Percentiles rank a stretch among this genome's conserved stretches.
phyloP scores from a whole-genome alignment of 2,888 invertebrate genomes.

The Heliconius sara region DNA sequence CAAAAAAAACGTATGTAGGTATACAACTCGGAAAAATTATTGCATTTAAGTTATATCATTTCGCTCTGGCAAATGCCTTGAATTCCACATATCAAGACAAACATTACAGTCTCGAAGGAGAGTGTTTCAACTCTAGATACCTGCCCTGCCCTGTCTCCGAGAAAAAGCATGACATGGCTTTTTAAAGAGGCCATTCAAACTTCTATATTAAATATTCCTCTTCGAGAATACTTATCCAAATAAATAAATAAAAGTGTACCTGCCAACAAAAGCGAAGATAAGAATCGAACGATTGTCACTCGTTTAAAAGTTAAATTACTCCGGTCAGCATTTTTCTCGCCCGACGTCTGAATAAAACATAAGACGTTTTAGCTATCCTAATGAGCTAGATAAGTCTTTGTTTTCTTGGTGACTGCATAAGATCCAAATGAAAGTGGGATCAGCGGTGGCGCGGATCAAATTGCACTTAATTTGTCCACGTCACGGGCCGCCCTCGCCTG shows the following conservation, averaged over 20 bases:
- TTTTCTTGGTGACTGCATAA: conserved; percentile 78
- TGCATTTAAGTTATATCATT: not conserved
- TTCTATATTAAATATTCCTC: not conserved
- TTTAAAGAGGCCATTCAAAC: not conserved
- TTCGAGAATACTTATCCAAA: not conserved
- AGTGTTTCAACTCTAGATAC: not conserved
- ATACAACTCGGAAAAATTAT: not conserved
- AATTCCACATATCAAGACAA: not conserved
- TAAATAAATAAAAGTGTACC: not conserved
- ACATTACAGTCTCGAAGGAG: not conserved
- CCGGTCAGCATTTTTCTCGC: conserved; percentile 70
- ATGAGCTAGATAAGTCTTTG: conserved; percentile 69
- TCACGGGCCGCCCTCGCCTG: conserved; percentile 68
- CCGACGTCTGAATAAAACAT: conserved; percentile 78
- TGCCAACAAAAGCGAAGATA: conserved; percentile 54
- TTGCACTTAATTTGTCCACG: conserved; percentile 82
- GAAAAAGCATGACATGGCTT: not conserved
- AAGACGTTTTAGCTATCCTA: conserved; percentile 74
- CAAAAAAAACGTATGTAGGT: no score
- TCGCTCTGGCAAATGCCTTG: not conserved
- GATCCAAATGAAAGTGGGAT: conserved; percentile 77
- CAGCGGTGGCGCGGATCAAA: conserved; percentile 73
- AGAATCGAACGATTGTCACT: conserved; percentile 75
- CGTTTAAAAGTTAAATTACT: conserved; percentile 80
- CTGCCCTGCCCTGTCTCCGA: not conserved